Evolutionary conservation across 2,797 vertebrate genomes (phyloP).

Genomic region (Botia kubotai): DNA sequence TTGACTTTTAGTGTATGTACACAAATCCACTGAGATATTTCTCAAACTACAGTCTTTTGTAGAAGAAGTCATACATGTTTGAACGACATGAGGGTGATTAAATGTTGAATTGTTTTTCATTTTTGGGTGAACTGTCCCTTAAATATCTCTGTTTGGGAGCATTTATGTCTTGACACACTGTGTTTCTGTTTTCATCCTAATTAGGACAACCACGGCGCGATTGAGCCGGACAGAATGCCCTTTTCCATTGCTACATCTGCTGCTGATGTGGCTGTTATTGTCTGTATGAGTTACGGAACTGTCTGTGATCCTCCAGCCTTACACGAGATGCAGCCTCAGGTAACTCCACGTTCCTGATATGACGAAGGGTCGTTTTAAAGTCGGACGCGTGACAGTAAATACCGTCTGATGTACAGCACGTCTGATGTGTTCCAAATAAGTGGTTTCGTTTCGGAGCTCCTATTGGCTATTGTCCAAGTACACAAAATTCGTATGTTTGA

Average conservation of each 20-base stretch:
- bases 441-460: background rate
- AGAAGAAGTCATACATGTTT: too few relatives aligned
- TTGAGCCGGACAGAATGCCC: conserved; percentile 49
- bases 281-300: conserved; percentile 50
- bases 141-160: conserved; percentile 18
- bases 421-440: background rate
- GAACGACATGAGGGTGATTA: too few relatives aligned
- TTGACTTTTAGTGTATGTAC: too few relatives aligned
- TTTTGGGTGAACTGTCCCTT: too few relatives aligned
- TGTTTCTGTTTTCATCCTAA: conserved; percentile 42
- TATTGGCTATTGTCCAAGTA: background rate
- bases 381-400: conserved; percentile 14
- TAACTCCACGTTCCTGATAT: conserved; percentile 22
- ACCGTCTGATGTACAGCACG: background rate
- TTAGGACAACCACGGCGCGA: conserved; percentile 40
- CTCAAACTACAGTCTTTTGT: too few relatives aligned
- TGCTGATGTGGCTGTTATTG: conserved; percentile 53
- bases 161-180: conserved; percentile 36
- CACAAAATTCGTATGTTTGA: too few relatives aligned
- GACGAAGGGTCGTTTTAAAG: conserved; percentile 11
- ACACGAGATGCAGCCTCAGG: conserved; percentile 33
- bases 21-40: too few relatives aligned
- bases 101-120: too few relatives aligned
- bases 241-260: conserved; percentile 36
- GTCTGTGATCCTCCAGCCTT: conserved; percentile 50